These are phyloP conservation scores for Smithornis capensis DNA, from an alignment of 2,113 vertebrate genomes.

Conservation along the genomic window DNA sequence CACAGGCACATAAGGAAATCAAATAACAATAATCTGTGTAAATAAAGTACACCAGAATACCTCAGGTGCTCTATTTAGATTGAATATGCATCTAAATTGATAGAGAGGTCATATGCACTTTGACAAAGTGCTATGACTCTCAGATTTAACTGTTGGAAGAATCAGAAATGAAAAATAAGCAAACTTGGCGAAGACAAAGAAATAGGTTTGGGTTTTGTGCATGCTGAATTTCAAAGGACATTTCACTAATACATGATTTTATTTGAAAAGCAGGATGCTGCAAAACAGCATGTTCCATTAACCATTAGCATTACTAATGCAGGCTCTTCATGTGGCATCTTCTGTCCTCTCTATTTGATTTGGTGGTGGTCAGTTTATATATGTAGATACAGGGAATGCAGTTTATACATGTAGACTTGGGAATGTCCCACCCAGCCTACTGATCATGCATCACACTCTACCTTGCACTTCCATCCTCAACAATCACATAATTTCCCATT, in stretches of 20 bases:
- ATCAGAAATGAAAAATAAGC: not conserved
- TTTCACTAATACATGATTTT: not conserved
- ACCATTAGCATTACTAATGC: not conserved
- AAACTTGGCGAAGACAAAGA: not conserved
- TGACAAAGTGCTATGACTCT: not conserved
- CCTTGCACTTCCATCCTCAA: not conserved
- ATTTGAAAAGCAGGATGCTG: not conserved
- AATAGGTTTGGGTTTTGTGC: not conserved
- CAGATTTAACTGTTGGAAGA: not conserved
- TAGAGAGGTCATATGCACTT: not conserved
- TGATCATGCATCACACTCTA: fast-evolving
- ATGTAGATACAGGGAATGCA: fast-evolving
- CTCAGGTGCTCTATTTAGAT: not conserved
- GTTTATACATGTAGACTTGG: fast-evolving
- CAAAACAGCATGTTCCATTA: not conserved
- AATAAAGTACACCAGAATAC: not conserved
- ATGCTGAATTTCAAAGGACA: not conserved
- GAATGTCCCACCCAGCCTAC: not conserved
- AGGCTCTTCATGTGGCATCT: not conserved
- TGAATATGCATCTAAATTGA: not conserved
- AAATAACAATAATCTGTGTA: not conserved
- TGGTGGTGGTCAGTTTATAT: not conserved
- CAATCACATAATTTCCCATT: not conserved
- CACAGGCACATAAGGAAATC: not conserved
- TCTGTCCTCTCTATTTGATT: not conserved